Evolutionary conservation across 2,113 vertebrate species (phyloP), one percentile per base, ranked within the genome.

Genomic region (Rallus limicola): DNA sequence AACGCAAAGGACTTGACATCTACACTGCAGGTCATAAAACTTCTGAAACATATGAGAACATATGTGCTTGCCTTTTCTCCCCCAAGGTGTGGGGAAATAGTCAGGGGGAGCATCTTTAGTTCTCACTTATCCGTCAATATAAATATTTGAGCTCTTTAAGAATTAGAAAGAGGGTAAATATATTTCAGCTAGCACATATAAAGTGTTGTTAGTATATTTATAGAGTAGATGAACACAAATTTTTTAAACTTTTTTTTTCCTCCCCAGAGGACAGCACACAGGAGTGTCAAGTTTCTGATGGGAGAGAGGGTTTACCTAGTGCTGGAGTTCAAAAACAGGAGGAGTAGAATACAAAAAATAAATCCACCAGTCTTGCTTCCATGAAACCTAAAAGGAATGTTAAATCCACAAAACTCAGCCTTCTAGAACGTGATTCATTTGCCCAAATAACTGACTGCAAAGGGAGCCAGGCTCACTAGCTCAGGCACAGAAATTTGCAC

Each of bases 181-280:
- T 26, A 28, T 76, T 83, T 88, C 33, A 91, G 25, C 13, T 72
- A 65, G 23, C 75, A 76, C 34, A 52, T 60, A 44, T 26, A 63
- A 92, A 68, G 3, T 64, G 46, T 10, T 42, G 10, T 13, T 71
- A 46, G 16, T n/a, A 26, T 34, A 69, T 69, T 91, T 80, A 62
- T 44, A 38, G 93, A 75, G 10, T 38, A 85, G 74, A 90, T 40
- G 13, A 23, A 17, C 28, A 65, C 53, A 79, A 86, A 46, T 1
- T 4, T 91, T 64, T 69, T 80, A 44, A 18, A 44, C 17, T 18
- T 46, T 9, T 44, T 46, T 46, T 46, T 46, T 46, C 9, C 17
- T 46, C 44, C 44, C 44, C 0, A 0, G 82, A 52, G 52, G 67
- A 76, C 9, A 55, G 28, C n/a, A 26, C 34, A 31, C 1, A 5